phyloP scores from a whole-genome alignment of 2,113 vertebrate species.

The Cettia cetti region DNA sequence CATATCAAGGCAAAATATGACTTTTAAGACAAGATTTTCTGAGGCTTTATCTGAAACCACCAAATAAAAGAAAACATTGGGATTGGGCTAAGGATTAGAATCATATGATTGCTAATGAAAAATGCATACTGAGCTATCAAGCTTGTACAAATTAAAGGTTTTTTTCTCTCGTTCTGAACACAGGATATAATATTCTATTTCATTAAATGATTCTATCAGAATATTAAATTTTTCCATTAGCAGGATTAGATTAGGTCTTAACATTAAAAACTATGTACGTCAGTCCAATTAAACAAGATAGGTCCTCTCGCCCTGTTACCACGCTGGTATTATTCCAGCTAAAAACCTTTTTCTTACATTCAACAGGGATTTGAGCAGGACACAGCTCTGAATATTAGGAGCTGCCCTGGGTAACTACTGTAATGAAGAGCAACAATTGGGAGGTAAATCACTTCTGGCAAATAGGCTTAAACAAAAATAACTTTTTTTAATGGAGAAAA shows the following conservation, averaged over 20 bases:
- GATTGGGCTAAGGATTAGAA: slow-evolving; percentile 45
- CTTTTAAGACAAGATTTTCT: background rate
- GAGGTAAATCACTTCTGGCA: background rate
- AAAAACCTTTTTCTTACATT: background rate
- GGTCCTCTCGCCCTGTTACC: background rate
- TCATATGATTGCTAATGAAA: slow-evolving; percentile 50
- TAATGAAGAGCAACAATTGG: background rate
- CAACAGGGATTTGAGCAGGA: background rate
- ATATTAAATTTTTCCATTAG: slow-evolving; percentile 65
- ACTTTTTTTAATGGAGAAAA: slow-evolving; percentile 12
- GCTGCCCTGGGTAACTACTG: background rate
- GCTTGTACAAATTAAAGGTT: slow-evolving; percentile 36
- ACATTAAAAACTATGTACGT: slow-evolving; percentile 48
- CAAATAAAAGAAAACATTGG: slow-evolving; percentile 29
- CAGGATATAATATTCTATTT: slow-evolving; percentile 51
- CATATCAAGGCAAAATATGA: background rate
- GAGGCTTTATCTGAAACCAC: background rate
- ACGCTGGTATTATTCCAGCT: background rate
- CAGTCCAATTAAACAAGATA: slow-evolving; percentile 42
- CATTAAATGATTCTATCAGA: slow-evolving; percentile 42
- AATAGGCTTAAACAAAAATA: slow-evolving; percentile 22
- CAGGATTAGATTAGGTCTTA: slow-evolving; percentile 56
- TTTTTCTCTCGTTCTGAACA: slow-evolving; percentile 18
- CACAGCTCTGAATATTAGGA: background rate
- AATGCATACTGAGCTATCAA: slow-evolving; percentile 52